phyloP scores from a whole-genome alignment of 2,888 invertebrate species.

The Onchidella celtica region DNA sequence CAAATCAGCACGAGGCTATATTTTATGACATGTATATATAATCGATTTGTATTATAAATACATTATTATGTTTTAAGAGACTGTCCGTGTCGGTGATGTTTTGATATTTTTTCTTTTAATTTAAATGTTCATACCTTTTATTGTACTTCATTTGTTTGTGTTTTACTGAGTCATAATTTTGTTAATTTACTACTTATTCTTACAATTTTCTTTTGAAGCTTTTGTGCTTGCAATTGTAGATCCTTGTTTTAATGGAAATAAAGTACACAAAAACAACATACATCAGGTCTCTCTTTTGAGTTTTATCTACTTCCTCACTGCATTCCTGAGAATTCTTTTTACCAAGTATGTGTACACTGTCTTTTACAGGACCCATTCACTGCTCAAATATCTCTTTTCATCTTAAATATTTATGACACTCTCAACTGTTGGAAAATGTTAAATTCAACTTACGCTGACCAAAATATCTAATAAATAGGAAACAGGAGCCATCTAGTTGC shows the following conservation, averaged over 20 bases:
- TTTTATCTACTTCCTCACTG: no score
- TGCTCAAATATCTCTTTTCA: no score
- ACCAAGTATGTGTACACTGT: no score
- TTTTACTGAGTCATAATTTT: neutral
- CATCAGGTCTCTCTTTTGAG: no score
- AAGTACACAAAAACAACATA: constrained; percentile 18
- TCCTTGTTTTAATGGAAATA: constrained; percentile 33
- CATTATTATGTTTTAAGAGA: neutral
- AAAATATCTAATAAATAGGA: no score
- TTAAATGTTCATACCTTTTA: neutral
- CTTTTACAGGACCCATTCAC: no score
- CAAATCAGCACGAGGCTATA: neutral
- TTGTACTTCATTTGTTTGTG: neutral
- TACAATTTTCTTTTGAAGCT: neutral
- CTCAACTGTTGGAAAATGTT: no score
- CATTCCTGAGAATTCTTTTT: no score
- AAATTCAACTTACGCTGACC: no score
- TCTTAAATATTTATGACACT: no score
- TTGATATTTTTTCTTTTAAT: neutral
- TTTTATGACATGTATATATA: neutral
- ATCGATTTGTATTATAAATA: neutral
- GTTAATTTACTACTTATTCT: neutral
- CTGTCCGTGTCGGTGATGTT: neutral
- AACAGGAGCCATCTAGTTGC: no score
- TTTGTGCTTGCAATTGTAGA: constrained; percentile 24